Conservation (phyloP, 92 coral and sea anemone genomes). For the Palythoa grandis region DNA sequence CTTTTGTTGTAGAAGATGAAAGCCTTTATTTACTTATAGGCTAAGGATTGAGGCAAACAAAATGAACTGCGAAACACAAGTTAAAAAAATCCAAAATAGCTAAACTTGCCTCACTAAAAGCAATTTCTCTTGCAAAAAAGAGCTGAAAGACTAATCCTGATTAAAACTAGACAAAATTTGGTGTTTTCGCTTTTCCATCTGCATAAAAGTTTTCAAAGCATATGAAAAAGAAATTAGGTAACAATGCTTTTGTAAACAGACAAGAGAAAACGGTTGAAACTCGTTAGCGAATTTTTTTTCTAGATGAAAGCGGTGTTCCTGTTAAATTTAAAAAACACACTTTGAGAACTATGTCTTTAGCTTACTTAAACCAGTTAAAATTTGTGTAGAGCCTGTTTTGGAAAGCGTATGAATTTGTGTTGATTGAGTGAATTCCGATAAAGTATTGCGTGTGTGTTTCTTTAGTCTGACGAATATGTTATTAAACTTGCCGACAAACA, state of each 20-base stretch:
- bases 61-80: neutral
- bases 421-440: neutral
- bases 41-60: neutral
- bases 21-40: neutral
- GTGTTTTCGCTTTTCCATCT: neutral
- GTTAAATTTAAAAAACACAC: neutral
- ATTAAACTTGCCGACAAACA: neutral
- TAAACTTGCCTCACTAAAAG: neutral
- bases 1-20: neutral
- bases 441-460: conserved; percentile 23
- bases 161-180: neutral
- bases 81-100: neutral
- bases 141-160: neutral
- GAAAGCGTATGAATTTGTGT: neutral
- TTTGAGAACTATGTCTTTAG: neutral
- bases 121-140: neutral
- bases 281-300: conserved; percentile 1
- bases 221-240: conserved; percentile 15
- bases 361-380: neutral
- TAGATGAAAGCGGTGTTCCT: neutral
- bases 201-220: neutral
- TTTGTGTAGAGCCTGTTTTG: neutral
- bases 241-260: conserved; percentile 3
- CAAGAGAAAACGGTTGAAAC: neutral
- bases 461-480: neutral